Evolutionary conservation across 2,113 vertebrate species (phyloP), one percentile per base, ranked within the genome.

Genomic region (Albula goreensis): DNA sequence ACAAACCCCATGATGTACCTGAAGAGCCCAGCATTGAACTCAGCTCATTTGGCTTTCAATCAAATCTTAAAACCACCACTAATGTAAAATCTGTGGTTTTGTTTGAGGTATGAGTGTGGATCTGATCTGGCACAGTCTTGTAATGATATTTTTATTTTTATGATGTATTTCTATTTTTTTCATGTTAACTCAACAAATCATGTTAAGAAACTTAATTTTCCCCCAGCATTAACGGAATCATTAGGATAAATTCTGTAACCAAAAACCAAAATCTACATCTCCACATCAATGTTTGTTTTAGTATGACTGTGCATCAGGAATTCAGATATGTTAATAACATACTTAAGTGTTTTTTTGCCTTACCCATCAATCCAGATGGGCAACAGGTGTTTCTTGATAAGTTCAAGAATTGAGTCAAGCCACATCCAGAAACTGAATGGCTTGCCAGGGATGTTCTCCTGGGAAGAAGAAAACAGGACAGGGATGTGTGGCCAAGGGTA

Each of bases 1-100:
- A 99, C 97, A 90, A 99, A 99, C 80, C 98, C 98, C 98, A 99
- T 99, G 85, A 99, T 85, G 25, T 96, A 98, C 89, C 98, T 99
- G 89, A 51, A 78, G 10, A 86, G 53, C 66, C 74, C 31, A 85
- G 70, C n/a, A 78, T 5, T 7, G 53, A 85, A 25, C 63, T 15
- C 60, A 63, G 60, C 53, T 8, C 53, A 56, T 19, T 66, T 5
- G 22, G 60, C 3, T 19, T 19, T 41, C 31, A 41, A 41, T 56
- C 53, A 56, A 56, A 56, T 7, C 53, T 9, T 7, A 9, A 12
- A 56, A 7, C 53, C 53, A 63, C 17, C 60, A 63, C 10, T 19
- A 17, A 19, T 12, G 12, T 1, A 56, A 56, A 56, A 56, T 12
- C 53, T 12, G 6, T 12, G 12, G 12, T 12, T 56, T 56, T 7